Conservation (phyloP, 2,113 vertebrate genomes). For the Actenoides hombroni region DNA sequence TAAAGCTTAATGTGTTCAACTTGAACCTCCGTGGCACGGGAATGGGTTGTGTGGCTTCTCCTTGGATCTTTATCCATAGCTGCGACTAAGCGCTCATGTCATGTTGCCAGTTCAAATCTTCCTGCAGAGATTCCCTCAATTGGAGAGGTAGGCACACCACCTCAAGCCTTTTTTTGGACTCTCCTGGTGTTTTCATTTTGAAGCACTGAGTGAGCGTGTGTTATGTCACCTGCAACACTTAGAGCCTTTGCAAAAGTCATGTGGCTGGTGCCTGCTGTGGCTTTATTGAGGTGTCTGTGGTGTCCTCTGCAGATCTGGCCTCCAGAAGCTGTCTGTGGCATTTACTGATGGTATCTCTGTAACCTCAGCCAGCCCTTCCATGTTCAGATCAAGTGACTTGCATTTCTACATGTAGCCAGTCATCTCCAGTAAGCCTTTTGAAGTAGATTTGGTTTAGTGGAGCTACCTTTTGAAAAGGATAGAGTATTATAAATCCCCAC, state of each 20-base stretch:
- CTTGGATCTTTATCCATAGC: not conserved
- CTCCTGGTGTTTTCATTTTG: not conserved
- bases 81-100: fast-evolving
- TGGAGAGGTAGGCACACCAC: not conserved
- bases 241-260: not conserved
- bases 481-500: not conserved
- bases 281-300: not conserved
- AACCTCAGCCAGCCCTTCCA: not conserved
- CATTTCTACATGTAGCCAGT: not conserved
- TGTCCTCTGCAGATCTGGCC: not conserved
- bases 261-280: not conserved
- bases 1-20: not conserved
- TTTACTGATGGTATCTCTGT: no score
- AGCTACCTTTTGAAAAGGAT: not conserved
- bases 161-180: not conserved
- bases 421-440: not conserved
- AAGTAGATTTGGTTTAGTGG: not conserved
- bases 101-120: fast-evolving
- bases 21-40: not conserved
- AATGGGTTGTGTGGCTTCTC: not conserved
- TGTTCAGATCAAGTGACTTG: not conserved
- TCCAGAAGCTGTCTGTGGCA: not conserved
- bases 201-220: not conserved
- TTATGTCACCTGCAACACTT: not conserved
- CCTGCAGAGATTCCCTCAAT: not conserved